Percentiles rank a stretch among this genome's conserved stretches.
Conservation (phyloP, 2,888 invertebrate species). For the Cheilosia variabilis region DNA sequence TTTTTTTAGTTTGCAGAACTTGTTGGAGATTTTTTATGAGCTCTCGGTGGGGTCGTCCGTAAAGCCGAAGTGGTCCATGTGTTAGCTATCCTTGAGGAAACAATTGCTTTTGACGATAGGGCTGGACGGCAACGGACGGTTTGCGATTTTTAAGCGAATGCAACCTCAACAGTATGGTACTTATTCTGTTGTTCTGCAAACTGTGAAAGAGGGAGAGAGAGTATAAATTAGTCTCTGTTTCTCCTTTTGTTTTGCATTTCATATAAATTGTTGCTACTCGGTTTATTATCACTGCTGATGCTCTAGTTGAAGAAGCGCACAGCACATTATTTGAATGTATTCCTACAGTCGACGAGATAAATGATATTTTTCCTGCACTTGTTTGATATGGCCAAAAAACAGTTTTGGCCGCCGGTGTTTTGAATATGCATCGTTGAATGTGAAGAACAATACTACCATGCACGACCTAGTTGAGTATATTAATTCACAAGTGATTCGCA, state of each 20-base stretch:
- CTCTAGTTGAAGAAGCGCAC: slow-evolving; percentile 37
- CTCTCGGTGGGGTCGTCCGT: slow-evolving; percentile 47
- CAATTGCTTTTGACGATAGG: slow-evolving; percentile 64
- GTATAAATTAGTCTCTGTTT: slow-evolving; percentile 43
- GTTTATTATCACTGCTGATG: slow-evolving; percentile 57
- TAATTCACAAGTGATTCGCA: no score
- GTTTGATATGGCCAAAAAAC: no score
- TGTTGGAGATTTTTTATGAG: slow-evolving; percentile 66
- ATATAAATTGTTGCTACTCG: slow-evolving; percentile 60
- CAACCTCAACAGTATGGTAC: slow-evolving; percentile 34
- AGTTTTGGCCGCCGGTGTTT: no score
- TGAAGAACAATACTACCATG: no score
- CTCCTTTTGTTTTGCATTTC: slow-evolving; percentile 56
- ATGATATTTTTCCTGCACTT: no score
- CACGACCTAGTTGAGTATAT: no score
- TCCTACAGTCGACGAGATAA: no score
- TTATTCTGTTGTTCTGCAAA: slow-evolving; percentile 43
- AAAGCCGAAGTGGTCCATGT: slow-evolving; percentile 57
- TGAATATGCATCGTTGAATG: no score
- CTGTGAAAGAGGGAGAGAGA: slow-evolving; percentile 50
- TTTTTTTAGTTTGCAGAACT: slow-evolving; percentile 54
- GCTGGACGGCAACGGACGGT: slow-evolving; percentile 15
- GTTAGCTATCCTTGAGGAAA: slow-evolving; percentile 61
- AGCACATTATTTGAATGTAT: neutral
- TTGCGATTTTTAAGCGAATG: slow-evolving; percentile 34